phyloP scores from a whole-genome alignment of 2,888 invertebrate species.

The Lysandra bellargus region DNA sequence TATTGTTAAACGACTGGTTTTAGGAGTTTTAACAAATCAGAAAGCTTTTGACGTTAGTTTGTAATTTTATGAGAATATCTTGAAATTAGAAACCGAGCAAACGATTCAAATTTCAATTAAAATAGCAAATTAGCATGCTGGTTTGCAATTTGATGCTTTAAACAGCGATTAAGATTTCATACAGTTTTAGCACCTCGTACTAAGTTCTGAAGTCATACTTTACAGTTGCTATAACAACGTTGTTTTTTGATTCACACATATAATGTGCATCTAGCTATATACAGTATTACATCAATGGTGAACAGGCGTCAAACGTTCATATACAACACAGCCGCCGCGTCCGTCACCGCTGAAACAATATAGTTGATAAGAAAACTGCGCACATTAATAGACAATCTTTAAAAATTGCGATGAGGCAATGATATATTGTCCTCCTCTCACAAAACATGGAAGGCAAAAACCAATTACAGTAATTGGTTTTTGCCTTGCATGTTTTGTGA shows the following conservation, averaged over 20 bases:
- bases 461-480: no score
- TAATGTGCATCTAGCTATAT: not conserved
- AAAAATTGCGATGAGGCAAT: no score
- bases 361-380: not conserved
- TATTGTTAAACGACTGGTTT: no score
- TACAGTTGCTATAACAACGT: not conserved
- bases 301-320: conserved; percentile 21
- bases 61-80: no score
- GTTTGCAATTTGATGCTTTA: no score
- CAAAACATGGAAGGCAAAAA: no score
- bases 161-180: not conserved
- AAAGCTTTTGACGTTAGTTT: no score
- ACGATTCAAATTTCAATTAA: no score
- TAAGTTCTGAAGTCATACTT: not conserved
- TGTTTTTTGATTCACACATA: not conserved
- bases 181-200: not conserved
- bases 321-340: conserved; percentile 15
- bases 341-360: conserved; percentile 30
- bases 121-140: not conserved
- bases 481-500: no score
- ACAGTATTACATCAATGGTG: conserved; percentile 22
- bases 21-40: no score
- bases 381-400: not conserved
- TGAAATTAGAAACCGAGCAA: no score
- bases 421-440: no score